Evolutionary conservation across 37 sponge, comb jelly and placozoan species (phyloP).

Genomic region (Agelas oroides): DNA sequence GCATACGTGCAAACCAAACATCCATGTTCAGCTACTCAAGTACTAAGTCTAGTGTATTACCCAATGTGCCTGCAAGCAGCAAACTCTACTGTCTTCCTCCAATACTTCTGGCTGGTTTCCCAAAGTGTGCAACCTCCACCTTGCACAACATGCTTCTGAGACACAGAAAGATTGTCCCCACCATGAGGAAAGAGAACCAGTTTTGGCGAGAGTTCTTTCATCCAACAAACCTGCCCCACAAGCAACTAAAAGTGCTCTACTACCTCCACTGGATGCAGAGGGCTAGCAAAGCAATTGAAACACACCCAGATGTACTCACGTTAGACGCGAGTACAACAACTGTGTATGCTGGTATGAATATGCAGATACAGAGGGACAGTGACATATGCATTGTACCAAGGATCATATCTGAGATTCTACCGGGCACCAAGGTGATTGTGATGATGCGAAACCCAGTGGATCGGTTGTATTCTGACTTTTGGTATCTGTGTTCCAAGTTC

Average conservation of each 20-base stretch:
- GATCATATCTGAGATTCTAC: not conserved
- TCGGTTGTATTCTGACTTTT: slow-evolving; percentile 40
- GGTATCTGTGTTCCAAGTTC: slow-evolving; percentile 21
- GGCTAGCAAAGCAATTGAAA: no score
- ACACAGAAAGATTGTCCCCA: slow-evolving; percentile 4
- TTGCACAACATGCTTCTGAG: not conserved
- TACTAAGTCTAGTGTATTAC: no score
- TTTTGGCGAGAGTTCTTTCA: not conserved
- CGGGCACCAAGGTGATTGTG: slow-evolving; percentile 32
- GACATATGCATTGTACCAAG: slow-evolving; percentile 14
- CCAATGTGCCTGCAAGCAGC: no score
- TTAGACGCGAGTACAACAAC: slow-evolving; percentile 13
- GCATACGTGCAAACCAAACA: no score
- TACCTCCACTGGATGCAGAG: no score
- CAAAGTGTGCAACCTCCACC: slow-evolving; percentile 28
- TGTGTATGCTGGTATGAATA: not conserved
- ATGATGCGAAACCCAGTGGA: slow-evolving; percentile 48
- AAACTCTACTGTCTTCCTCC: slow-evolving; percentile 19
- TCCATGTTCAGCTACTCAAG: no score
- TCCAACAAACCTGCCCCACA: not conserved
- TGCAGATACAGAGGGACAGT: not conserved
- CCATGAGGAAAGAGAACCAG: slow-evolving; percentile 6
- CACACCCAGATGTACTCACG: no score
- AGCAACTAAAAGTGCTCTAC: no score
- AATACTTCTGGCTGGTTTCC: slow-evolving; percentile 23